Conservation (phyloP, 2,888 invertebrate species). For the Acrobasis consociella region DNA sequence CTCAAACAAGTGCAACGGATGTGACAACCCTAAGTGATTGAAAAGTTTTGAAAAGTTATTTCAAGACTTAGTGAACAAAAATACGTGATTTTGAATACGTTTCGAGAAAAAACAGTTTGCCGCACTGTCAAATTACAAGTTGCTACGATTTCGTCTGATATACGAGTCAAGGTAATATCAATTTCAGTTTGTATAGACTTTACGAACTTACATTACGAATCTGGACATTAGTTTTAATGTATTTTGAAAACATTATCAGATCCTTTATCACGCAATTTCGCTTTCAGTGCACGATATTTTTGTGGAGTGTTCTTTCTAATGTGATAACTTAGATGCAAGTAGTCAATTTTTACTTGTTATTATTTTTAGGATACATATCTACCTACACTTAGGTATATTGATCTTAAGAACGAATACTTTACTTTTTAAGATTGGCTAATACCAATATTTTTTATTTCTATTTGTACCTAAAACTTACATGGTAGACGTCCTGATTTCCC, state of each 20-base stretch:
- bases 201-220: slow-evolving; percentile 38
- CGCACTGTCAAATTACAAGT: slow-evolving; percentile 20
- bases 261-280: slow-evolving; percentile 44
- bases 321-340: no score
- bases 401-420: no score
- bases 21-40: slow-evolving; percentile 45
- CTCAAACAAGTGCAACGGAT: slow-evolving; percentile 46
- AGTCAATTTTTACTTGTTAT: no score
- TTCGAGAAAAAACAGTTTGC: slow-evolving; percentile 17
- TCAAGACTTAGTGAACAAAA: slow-evolving; percentile 31
- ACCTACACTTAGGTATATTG: no score
- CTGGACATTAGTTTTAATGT: slow-evolving; percentile 57
- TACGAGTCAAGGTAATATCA: slow-evolving; percentile 31
- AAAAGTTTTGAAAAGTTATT: slow-evolving; percentile 44
- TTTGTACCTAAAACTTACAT: no score
- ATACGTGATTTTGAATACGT: slow-evolving; percentile 31
- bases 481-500: no score
- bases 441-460: no score
- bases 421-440: no score
- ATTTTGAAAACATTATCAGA: slow-evolving; percentile 52
- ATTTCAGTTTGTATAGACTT: slow-evolving; percentile 35
- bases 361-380: no score
- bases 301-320: slow-evolving; percentile 24
- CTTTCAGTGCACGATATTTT: slow-evolving; percentile 39
- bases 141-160: slow-evolving; percentile 14